Conservation (phyloP, 2,797 vertebrate species). For the Sebastes minor region DNA sequence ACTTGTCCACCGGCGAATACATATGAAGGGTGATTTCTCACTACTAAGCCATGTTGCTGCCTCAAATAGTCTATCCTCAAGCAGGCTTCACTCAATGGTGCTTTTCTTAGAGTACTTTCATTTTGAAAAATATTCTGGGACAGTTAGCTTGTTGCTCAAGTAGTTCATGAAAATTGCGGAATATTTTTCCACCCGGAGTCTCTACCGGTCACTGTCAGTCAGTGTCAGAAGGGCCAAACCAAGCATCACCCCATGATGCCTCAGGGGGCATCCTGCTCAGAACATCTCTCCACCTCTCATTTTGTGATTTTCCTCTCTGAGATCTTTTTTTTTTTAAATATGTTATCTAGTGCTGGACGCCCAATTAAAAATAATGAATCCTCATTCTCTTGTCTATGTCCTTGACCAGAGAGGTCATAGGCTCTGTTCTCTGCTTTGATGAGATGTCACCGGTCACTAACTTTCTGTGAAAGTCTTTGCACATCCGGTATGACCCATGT, state of each 20-base stretch:
- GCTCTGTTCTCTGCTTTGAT: slow-evolving; percentile 65
- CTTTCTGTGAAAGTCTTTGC: slow-evolving; percentile 58
- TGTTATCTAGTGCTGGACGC: slow-evolving; percentile 4
- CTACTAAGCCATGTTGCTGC: background rate
- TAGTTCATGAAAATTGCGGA: background rate
- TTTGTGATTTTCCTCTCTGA: slow-evolving; percentile 2
- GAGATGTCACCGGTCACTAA: slow-evolving; percentile 65
- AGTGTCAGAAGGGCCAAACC: slow-evolving; percentile 14
- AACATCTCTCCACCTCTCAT: slow-evolving; percentile 21
- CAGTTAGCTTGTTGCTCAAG: background rate
- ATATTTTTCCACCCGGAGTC: background rate
- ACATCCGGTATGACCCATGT: slow-evolving; percentile 61
- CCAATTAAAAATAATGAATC: slow-evolving; percentile 77
- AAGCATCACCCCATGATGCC: slow-evolving; percentile 7
- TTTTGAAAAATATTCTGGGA: background rate
- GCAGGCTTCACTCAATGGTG: background rate
- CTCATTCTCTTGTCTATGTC: slow-evolving; percentile 54
- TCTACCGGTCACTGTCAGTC: slow-evolving; percentile 8
- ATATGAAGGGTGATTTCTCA: background rate
- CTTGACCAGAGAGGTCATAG: slow-evolving; percentile 53
- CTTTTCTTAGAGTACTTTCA: background rate
- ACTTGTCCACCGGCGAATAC: background rate
- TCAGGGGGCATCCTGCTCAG: slow-evolving; percentile 1
- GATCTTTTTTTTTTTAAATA: background rate
- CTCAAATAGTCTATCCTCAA: background rate